Evolutionary conservation across 1,140 invertebrate species (phyloP).

Genomic region (Coenobita brevimanus): DNA sequence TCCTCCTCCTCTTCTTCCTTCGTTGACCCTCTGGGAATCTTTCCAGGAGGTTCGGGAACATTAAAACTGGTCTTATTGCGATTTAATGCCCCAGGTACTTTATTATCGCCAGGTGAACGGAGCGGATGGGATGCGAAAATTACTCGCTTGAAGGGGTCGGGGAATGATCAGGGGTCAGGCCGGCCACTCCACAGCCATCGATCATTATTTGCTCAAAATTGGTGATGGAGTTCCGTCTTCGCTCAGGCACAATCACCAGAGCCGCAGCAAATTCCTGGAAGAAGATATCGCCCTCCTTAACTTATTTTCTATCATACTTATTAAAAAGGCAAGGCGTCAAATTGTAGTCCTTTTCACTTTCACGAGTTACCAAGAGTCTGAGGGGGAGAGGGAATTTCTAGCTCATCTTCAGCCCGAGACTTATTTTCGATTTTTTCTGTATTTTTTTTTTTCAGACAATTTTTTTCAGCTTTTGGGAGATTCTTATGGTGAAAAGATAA

Average conservation of each 20-base stretch:
- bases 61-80: slow-evolving; percentile 64
- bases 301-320: background rate
- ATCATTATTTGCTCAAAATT: slow-evolving; percentile 23
- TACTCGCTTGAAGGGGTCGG: slow-evolving; percentile 38
- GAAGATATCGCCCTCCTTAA: background rate
- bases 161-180: slow-evolving; percentile 28
- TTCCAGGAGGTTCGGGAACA: slow-evolving; percentile 54
- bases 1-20: background rate
- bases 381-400: too few species aligned
- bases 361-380: too few species aligned
- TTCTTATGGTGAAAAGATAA: too few species aligned
- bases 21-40: slow-evolving; percentile 54
- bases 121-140: slow-evolving; percentile 49
- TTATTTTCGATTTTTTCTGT: too few species aligned
- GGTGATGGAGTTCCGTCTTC: slow-evolving; percentile 10
- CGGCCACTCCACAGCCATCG: background rate
- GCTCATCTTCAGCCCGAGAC: too few species aligned
- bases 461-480: too few species aligned
- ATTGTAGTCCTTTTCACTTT: too few species aligned
- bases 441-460: too few species aligned
- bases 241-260: too few species aligned
- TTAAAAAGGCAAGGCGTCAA: too few species aligned
- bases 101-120: slow-evolving; percentile 43
- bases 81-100: slow-evolving; percentile 57
- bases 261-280: too few species aligned